Conservation (phyloP, 2,113 vertebrate genomes). For the Trogon melanurus region DNA sequence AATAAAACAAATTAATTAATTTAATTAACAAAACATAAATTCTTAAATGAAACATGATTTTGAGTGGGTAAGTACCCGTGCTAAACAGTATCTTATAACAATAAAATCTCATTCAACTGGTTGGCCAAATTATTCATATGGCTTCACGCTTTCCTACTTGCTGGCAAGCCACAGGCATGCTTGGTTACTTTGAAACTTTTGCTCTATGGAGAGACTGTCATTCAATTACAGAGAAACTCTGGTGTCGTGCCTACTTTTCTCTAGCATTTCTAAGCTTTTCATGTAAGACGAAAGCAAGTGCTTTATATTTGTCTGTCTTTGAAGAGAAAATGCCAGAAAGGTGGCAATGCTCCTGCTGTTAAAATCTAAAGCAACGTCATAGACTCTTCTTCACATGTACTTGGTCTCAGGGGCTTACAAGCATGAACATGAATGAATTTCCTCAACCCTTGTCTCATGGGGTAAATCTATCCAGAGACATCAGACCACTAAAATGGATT, state of each 20-base stretch:
- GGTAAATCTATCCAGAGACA: conserved; percentile 6
- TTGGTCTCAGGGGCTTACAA: background rate
- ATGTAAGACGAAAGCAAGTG: background rate
- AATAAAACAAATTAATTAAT: conserved; percentile 22
- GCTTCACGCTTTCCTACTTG: background rate
- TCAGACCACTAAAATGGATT: conserved; percentile 25
- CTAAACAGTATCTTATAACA: conserved; percentile 5
- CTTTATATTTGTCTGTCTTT: conserved; percentile 5
- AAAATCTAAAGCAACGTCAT: conserved; percentile 5
- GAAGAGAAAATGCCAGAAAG: conserved; percentile 14
- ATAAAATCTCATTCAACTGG: background rate
- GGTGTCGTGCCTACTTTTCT: background rate
- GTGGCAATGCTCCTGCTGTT: background rate
- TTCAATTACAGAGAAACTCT: background rate
- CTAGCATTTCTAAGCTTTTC: background rate
- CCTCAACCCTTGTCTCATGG: background rate
- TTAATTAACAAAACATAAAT: conserved; percentile 5
- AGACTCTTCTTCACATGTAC: background rate
- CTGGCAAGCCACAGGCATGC: background rate
- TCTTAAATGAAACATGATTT: background rate
- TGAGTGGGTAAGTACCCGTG: background rate
- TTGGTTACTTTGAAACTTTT: conserved; percentile 10
- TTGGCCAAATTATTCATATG: conserved; percentile 2
- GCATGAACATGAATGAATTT: conserved; percentile 36
- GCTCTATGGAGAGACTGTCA: background rate